These are phyloP conservation scores for Alethe castanea DNA, from an alignment of 2,113 vertebrate genomes.

Conservation along the genomic window DNA sequence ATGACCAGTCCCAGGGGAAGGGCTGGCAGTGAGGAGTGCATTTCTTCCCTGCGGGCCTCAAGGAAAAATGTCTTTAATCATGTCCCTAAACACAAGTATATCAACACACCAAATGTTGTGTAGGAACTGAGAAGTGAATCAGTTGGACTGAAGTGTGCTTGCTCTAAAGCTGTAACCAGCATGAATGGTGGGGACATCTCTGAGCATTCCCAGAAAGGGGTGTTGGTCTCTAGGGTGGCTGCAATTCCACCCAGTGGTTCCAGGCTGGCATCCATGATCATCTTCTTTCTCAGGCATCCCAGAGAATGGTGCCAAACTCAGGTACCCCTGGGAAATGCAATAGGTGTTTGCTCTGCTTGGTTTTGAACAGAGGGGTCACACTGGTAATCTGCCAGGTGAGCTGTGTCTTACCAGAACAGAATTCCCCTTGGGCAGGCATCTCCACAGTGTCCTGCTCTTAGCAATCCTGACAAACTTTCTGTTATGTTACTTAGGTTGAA, in stretches of 20 bases:
- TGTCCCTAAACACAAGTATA: neutral
- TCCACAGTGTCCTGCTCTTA: neutral
- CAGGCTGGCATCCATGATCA: too few relatives aligned
- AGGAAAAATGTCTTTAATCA: neutral
- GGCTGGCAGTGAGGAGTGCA: neutral
- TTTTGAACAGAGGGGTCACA: neutral
- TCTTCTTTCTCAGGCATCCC: neutral
- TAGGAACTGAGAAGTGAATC: neutral
- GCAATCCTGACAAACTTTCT: neutral
- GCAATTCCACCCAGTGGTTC: neutral
- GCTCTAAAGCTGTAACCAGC: neutral
- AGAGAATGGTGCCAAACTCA: neutral
- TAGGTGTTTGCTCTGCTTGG: neutral
- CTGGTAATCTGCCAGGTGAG: neutral
- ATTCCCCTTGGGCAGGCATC: neutral
- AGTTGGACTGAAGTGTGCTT: neutral
- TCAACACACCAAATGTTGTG: neutral
- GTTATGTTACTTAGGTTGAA: neutral
- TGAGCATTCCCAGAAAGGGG: neutral
- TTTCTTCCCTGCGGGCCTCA: neutral
- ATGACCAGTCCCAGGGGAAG: neutral
- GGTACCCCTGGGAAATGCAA: neutral
- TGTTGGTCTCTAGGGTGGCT: neutral
- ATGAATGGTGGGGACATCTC: accelerated
- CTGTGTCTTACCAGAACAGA: neutral